phyloP scores from a whole-genome alignment of 2,113 vertebrate species.

The Pituophis catenifer region DNA sequence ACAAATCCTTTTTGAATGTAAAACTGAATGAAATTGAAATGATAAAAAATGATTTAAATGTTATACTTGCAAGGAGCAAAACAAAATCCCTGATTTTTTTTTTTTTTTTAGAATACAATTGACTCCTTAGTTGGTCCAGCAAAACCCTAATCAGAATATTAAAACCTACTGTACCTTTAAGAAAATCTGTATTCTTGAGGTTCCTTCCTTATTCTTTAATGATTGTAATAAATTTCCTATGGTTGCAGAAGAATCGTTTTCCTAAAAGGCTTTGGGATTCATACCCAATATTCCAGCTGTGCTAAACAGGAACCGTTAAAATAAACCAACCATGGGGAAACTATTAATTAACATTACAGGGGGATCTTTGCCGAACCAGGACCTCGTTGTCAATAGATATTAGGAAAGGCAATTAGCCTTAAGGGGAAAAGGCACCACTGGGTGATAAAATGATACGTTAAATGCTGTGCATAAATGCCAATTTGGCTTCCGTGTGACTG shows the following conservation, averaged over 20 bases:
- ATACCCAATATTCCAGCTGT: background rate
- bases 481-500: background rate
- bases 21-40: too few relatives aligned
- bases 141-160: background rate
- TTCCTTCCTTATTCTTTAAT: background rate
- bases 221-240: background rate
- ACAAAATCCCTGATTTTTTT: too few relatives aligned
- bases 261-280: background rate
- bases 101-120: background rate
- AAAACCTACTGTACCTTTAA: background rate
- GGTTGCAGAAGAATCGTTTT: background rate
- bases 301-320: background rate
- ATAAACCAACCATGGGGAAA: too few relatives aligned
- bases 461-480: background rate
- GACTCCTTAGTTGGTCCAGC: background rate
- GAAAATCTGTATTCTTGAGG: background rate
- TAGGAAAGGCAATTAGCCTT: background rate
- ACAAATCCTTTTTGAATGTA: too few relatives aligned
- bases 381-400: background rate
- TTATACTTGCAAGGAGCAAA: too few relatives aligned
- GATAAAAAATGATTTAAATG: too few relatives aligned
- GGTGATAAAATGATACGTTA: background rate
- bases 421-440: background rate
- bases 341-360: background rate
- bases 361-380: background rate